Evolutionary conservation across 2,888 invertebrate genomes (phyloP).

Genomic region (Lamellibrachia columna): DNA sequence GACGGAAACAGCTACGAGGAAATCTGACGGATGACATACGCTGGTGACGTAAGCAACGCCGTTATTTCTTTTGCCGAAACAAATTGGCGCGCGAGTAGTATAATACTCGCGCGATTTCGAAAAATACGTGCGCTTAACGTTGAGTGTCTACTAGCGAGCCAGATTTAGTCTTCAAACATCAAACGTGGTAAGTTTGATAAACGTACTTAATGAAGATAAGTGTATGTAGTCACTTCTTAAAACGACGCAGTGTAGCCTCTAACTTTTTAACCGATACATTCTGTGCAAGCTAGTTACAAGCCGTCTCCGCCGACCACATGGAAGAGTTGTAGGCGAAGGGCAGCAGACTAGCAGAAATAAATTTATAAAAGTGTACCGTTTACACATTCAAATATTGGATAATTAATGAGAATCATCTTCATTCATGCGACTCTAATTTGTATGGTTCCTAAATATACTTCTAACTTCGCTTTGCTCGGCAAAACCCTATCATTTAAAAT

Average conservation of each 20-base stretch:
- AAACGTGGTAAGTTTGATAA: not conserved
- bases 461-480: not conserved
- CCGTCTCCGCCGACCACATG: no score
- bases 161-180: not conserved
- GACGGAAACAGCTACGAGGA: not conserved
- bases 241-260: no score
- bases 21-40: not conserved
- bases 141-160: not conserved
- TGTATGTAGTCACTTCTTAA: no score
- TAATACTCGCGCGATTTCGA: not conserved
- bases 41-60: slow-evolving; percentile 6
- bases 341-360: no score
- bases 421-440: not conserved
- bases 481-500: not conserved
- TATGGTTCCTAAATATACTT: not conserved
- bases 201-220: no score
- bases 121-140: not conserved
- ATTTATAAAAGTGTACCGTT: no score
- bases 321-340: no score
- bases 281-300: no score
- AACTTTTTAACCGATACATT: no score
- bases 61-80: not conserved
- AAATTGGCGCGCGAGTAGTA: not conserved
- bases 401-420: not conserved
- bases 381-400: no score